Conservation (phyloP, 2,113 vertebrate species). For the Gnathonemus echidnorhynchus region DNA sequence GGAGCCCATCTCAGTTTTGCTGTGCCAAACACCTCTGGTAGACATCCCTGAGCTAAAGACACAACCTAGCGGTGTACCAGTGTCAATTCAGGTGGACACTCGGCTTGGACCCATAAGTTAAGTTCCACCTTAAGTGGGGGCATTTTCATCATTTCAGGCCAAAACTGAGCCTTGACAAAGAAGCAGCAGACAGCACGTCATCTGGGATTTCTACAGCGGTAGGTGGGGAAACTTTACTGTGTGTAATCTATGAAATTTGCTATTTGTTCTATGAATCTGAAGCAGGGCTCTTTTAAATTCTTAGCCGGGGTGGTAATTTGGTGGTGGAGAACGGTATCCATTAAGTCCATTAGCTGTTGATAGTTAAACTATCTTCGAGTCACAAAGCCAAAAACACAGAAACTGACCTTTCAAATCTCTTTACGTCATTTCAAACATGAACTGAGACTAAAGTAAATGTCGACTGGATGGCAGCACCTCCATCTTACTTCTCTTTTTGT, state of each 20-base stretch:
- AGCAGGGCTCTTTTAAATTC: not conserved
- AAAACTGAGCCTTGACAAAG: not conserved
- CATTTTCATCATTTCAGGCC: not conserved
- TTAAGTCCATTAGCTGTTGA: not conserved
- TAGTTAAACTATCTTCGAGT: too few species aligned
- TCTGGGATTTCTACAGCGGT: not conserved
- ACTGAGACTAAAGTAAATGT: too few species aligned
- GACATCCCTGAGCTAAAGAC: not conserved
- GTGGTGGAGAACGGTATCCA: not conserved
- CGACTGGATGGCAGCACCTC: too few species aligned
- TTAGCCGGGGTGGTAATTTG: not conserved
- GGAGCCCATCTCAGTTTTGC: not conserved
- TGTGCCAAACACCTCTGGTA: not conserved
- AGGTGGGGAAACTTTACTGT: not conserved
- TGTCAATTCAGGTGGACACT: not conserved
- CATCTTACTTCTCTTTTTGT: not conserved
- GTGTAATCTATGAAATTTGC: not conserved
- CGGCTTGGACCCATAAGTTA: not conserved
- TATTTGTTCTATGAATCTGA: not conserved
- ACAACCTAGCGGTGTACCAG: not conserved
- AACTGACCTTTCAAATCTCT: too few species aligned
- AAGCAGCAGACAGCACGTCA: not conserved
- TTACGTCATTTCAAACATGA: too few species aligned
- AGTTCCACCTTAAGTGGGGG: not conserved
- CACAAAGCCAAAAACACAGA: too few species aligned